Evolutionary conservation across 1,140 invertebrate genomes (phyloP), one percentile per base, ranked within the genome.

Genomic region (Drosophila melanogaster): DNA sequence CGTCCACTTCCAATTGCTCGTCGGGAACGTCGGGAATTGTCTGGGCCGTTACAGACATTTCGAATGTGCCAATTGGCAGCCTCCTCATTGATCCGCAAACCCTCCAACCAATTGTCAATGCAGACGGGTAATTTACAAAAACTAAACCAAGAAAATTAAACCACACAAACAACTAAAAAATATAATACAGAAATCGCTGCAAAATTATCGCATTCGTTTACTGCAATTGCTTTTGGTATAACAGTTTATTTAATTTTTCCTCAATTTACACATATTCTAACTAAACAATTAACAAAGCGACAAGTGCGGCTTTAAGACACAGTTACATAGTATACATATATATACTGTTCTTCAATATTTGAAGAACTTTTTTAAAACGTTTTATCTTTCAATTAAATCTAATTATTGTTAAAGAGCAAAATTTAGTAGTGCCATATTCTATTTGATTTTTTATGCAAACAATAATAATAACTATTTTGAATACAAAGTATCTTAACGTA

Each of bases 1-100:
- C 65, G 17, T 37, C 79, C 44, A 50, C 65, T 22, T 49, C 75
- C 41, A 44, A 19, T 44, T 66, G 41, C 33, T 70, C 67, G 47
- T 50, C 54, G 49, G 38, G 47, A 55, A 40, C 70, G 55, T 81
- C 86, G 59, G 91, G 91, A 77, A 93, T 97, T 2, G 95, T 97
- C 89, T 98, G 97, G 96, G 96, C 96, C 44, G 96, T 97, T 8
- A 96, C 96, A 40, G 96, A 96, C 93, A 94, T 97, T 87, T 94
- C 96, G 19, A 95, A 94, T 62, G 96, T 98, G 38, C 97, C 97
- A 55, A 93, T 95, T 57, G 97, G 97, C 47, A 97, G 96, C 77
- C 93, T 98, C 67, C 95, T 98, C 66, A 97, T 98, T 84, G 96
- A 98, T 92, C 97, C 97, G 26, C 96, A 95, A 92, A 95, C 94